Conservation (phyloP, 2,797 vertebrate genomes). For the Siniperca undulata region DNA sequence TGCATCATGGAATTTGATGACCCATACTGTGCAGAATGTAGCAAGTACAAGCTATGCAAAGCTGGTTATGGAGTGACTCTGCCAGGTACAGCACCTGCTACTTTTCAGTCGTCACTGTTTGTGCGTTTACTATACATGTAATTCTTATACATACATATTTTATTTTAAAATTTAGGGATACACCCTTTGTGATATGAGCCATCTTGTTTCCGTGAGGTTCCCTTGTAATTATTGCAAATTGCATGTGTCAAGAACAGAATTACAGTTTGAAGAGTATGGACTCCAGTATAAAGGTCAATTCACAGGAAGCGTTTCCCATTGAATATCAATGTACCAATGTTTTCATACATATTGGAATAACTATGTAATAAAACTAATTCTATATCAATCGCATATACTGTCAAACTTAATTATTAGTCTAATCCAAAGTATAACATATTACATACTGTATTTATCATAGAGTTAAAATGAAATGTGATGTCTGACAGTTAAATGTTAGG, state of each 20-base stretch:
- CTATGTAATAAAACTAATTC: not conserved
- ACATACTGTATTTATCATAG: not conserved
- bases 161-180: not conserved
- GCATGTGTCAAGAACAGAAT: not conserved
- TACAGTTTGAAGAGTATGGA: not conserved
- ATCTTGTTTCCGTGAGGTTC: not conserved
- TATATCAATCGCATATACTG: not conserved
- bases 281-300: not conserved
- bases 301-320: not conserved
- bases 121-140: not conserved
- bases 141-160: not conserved
- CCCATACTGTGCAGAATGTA: slow-evolving; percentile 61
- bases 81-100: slow-evolving; percentile 66
- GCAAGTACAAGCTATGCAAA: slow-evolving; percentile 18
- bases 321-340: not conserved
- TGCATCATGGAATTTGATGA: not conserved
- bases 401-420: not conserved
- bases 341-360: slow-evolving; percentile 4
- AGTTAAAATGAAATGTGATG: slow-evolving; percentile 7
- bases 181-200: not conserved
- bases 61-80: slow-evolving; percentile 62
- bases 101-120: not conserved
- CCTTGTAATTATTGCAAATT: slow-evolving; percentile 1
- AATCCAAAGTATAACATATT: not conserved
- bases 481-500: not conserved